These are phyloP conservation scores for Eolophus roseicapilla DNA, from an alignment of 2,113 vertebrate species.

Conservation along the genomic window DNA sequence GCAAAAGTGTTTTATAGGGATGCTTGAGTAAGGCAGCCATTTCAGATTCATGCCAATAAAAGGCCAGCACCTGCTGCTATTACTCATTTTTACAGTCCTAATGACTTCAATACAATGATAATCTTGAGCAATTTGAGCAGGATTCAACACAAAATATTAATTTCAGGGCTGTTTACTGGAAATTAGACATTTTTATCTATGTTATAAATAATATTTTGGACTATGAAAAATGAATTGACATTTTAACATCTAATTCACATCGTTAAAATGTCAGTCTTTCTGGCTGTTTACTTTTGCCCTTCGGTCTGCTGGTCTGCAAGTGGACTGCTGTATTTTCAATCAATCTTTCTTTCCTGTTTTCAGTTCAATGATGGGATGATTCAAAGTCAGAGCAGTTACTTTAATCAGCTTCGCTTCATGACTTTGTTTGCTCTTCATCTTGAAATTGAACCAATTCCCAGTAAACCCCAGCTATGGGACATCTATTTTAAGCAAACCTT, in stretches of 20 bases:
- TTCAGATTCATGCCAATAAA: conserved; percentile 30
- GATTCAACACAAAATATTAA: conserved; percentile 2
- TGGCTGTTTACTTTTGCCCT: background rate
- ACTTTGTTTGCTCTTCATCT: background rate
- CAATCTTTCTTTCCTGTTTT: background rate
- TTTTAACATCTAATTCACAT: conserved; percentile 14
- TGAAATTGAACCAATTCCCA: background rate
- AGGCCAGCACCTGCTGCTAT: background rate
- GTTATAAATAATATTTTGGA: conserved; percentile 26
- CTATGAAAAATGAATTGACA: conserved; percentile 5
- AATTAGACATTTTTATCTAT: conserved; percentile 32
- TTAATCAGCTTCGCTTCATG: background rate
- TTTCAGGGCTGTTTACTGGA: conserved; percentile 6
- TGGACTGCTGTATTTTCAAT: background rate
- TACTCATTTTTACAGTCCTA: conserved; percentile 30
- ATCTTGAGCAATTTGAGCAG: background rate
- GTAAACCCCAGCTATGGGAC: background rate
- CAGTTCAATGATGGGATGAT: background rate
- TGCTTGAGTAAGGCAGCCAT: conserved; percentile 8
- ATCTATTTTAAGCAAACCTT: background rate
- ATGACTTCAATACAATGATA: background rate
- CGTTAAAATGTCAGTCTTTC: background rate
- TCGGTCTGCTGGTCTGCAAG: background rate
- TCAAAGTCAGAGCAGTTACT: background rate
- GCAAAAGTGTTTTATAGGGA: conserved; percentile 33